A percentile compares a stretch with the other conserved stretches of the same genome.
phyloP scores from a whole-genome alignment of 2,797 vertebrate species.

The Loris lydekkerianus region DNA sequence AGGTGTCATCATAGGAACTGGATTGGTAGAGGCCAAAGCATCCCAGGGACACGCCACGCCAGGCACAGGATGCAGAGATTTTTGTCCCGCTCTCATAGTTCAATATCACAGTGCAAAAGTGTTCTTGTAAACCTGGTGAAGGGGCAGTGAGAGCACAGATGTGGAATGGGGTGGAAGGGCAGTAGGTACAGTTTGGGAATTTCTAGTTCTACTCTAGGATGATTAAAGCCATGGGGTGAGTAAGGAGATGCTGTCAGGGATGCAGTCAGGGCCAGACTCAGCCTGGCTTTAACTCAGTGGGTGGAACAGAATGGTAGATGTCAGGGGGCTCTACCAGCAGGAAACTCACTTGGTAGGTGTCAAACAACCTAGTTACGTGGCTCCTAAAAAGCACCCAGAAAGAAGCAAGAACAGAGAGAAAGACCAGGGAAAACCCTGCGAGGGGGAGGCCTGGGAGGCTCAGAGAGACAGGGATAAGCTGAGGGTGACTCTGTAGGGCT shows the following conservation, averaged over 20 bases:
- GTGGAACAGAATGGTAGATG: too few relatives aligned
- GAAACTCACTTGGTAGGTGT: neutral
- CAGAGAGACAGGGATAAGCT: neutral
- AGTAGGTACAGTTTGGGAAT: neutral
- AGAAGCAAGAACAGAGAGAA: neutral
- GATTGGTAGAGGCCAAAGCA: neutral
- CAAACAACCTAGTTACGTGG: neutral
- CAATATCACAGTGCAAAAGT: neutral
- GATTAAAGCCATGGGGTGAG: neutral
- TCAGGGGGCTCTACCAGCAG: neutral
- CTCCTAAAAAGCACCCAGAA: neutral
- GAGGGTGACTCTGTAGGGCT: neutral
- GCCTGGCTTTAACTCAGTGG: neutral
- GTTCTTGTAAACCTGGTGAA: neutral
- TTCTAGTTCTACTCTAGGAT: neutral
- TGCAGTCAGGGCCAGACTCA: neutral
- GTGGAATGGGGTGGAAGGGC: neutral
- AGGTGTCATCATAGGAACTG: neutral
- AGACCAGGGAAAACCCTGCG: neutral
- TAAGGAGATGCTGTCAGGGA: neutral
- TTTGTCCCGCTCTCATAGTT: neutral
- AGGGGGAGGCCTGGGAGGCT: neutral
- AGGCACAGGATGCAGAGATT: neutral
- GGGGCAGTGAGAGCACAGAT: neutral
- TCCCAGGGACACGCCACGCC: too few relatives aligned